Conservation (phyloP, 2,888 invertebrate species). For the Calameuta pallipes region DNA sequence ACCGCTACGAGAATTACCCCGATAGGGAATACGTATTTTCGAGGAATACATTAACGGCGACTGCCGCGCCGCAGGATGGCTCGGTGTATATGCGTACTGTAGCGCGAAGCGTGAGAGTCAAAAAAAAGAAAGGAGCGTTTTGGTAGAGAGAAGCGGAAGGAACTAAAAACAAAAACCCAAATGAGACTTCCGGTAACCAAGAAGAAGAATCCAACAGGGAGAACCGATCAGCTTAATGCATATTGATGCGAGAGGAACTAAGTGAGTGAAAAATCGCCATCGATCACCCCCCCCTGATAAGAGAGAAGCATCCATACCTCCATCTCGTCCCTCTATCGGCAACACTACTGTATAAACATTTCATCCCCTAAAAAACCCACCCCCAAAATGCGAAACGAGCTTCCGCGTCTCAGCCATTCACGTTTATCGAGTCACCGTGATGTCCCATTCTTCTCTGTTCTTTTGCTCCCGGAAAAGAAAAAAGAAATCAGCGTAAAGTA, state of each 20-base stretch:
- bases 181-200: conserved; percentile 6
- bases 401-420: neutral
- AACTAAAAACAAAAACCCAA: neutral
- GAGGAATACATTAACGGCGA: conserved; percentile 59
- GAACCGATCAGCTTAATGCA: conserved; percentile 66
- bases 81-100: neutral
- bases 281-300: conserved; percentile 51
- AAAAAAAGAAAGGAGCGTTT: conserved; percentile 9
- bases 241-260: conserved; percentile 64
- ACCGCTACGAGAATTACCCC: conserved; percentile 60
- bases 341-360: neutral
- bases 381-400: neutral
- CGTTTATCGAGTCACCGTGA: neutral
- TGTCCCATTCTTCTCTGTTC: neutral
- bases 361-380: conserved; percentile 1
- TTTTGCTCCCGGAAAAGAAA: neutral
- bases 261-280: conserved; percentile 67
- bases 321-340: conserved; percentile 25
- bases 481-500: neutral
- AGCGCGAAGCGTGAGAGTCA: neutral
- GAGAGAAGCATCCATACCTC: conserved; percentile 13
- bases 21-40: conserved; percentile 59
- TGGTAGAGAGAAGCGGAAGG: conserved; percentile 24
- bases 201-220: conserved; percentile 55
- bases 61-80: neutral